Percentiles rank a stretch among this genome's conserved stretches.
These are phyloP conservation scores for Rousettus madagascariensis DNA, from an alignment of 2,797 vertebrate species.

Conservation along the genomic window DNA sequence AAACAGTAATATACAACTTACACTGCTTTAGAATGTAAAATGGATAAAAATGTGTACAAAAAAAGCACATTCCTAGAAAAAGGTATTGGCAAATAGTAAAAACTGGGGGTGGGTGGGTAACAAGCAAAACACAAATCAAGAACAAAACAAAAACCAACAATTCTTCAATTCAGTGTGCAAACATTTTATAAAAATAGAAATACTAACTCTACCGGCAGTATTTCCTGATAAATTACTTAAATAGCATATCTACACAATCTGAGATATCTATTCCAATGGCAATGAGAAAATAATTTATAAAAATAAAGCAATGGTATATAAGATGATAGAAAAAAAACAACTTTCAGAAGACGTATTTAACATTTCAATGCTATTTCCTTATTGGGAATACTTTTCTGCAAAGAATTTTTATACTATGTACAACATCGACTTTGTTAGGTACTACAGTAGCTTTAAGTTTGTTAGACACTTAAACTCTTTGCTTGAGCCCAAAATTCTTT, in stretches of 20 bases:
- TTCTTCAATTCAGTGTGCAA: conserved; percentile 98
- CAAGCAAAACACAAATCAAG: conserved; percentile 87
- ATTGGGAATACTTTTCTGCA: conserved; percentile 88
- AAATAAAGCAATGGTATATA: conserved; percentile 92
- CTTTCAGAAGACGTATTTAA: conserved; percentile 83
- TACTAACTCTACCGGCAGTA: conserved; percentile 93
- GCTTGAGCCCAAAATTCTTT: conserved; percentile 87
- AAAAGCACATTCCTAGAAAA: conserved; percentile 91
- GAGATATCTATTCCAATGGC: conserved; percentile 92
- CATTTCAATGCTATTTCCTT: conserved; percentile 88
- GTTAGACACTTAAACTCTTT: conserved; percentile 91
- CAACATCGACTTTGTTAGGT: conserved; percentile 90
- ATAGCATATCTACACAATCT: conserved; percentile 99
- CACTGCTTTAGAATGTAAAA: conserved; percentile 91
- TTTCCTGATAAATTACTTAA: conserved; percentile 99
- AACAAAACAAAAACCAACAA: conserved; percentile 82
- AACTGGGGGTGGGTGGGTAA: conserved; percentile 79
- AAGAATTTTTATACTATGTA: conserved; percentile 94
- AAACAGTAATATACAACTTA: conserved; percentile 91
- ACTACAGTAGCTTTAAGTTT: conserved; percentile 92
- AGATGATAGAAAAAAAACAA: conserved; percentile 84
- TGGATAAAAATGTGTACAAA: conserved; percentile 94
- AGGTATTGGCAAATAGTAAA: conserved; percentile 85
- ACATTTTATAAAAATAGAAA: conserved; percentile 99
- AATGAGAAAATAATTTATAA: conserved; percentile 98